Percentiles rank a stretch among this genome's conserved stretches.
These are phyloP conservation scores for Ceryle rudis DNA, from an alignment of 2,797 vertebrate species.

Conservation along the genomic window DNA sequence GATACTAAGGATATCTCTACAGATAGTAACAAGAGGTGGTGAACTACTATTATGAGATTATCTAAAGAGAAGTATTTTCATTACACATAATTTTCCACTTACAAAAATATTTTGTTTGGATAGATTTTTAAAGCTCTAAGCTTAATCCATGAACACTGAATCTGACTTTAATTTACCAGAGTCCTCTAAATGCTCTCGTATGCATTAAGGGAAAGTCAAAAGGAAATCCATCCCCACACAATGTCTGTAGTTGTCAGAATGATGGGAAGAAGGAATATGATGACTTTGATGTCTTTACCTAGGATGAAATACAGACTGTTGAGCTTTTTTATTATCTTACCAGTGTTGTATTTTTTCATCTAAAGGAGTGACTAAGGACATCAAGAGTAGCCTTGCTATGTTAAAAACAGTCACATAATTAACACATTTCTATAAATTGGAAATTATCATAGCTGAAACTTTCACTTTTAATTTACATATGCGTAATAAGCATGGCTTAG, in stretches of 20 bases:
- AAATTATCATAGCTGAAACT: not conserved
- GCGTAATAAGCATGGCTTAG: not conserved
- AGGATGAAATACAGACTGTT: not conserved
- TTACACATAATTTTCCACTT: not conserved
- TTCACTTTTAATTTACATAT: not conserved
- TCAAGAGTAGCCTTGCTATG: not conserved
- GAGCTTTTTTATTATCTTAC: not conserved
- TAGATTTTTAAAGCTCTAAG: not conserved
- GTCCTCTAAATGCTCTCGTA: not conserved
- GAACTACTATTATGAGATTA: not conserved
- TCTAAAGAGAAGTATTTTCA: not conserved
- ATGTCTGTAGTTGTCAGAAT: not conserved
- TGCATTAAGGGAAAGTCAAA: not conserved
- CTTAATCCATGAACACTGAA: not conserved
- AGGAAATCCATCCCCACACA: not conserved
- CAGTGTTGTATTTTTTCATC: not conserved
- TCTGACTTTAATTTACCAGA: not conserved
- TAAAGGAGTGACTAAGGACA: not conserved
- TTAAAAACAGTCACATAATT: not conserved
- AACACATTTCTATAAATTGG: not conserved
- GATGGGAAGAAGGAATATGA: not conserved
- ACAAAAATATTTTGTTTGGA: not conserved
- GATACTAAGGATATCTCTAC: not conserved
- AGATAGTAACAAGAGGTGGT: not conserved
- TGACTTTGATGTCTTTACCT: not conserved